phyloP scores from a whole-genome alignment of 2,888 invertebrate species.

The Caenorhabditis zanzibari region DNA sequence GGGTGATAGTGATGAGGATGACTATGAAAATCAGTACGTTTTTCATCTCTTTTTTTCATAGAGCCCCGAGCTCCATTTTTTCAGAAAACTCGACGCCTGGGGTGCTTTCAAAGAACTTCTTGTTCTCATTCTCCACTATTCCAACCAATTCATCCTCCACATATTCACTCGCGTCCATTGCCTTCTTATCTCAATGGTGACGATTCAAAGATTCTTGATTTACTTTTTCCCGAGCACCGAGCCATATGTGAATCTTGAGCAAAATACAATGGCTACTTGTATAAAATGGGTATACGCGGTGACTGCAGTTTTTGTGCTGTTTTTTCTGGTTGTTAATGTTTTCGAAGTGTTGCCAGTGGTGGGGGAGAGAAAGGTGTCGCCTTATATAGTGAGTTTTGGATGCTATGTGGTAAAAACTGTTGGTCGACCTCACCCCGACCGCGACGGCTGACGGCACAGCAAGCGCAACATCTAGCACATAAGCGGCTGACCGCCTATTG shows the following conservation, averaged over 20 bases:
- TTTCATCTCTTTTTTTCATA: too few relatives aligned
- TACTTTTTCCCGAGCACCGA: background rate
- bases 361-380: background rate
- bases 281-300: background rate
- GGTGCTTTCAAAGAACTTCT: background rate
- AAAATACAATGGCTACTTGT: background rate
- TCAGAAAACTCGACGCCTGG: background rate
- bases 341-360: background rate
- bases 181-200: background rate
- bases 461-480: too few relatives aligned
- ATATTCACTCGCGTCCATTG: constrained; percentile 8
- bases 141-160: background rate
- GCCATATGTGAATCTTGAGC: constrained; percentile 7
- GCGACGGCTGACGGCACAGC: too few relatives aligned
- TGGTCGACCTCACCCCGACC: too few relatives aligned
- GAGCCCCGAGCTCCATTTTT: background rate
- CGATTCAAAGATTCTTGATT: background rate
- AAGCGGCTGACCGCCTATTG: too few relatives aligned
- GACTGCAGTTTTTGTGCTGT: background rate
- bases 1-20: background rate
- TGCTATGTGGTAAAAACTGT: background rate
- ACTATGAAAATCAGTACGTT: background rate
- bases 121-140: background rate
- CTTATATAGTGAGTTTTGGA: background rate
- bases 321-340: background rate